Evolutionary conservation across 2,888 invertebrate genomes (phyloP), one percentile per base, ranked within the genome.

Genomic region (Cloeon dipterum): DNA sequence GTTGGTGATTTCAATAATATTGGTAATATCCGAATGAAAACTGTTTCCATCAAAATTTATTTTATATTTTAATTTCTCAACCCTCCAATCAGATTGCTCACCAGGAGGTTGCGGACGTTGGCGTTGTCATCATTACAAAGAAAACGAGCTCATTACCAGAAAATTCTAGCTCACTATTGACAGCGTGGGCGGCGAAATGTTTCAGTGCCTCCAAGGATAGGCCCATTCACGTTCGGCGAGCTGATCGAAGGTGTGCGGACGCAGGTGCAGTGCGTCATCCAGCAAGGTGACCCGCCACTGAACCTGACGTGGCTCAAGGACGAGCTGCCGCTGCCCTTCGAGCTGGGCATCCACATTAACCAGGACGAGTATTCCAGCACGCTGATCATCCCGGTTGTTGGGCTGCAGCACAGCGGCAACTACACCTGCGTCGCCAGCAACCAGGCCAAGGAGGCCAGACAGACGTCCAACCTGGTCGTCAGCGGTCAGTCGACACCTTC

Each of bases 241-340:
- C 45, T 50, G 37, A 46, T 45, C 36, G 44, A 45, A 39, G 45
- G 45, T 29, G 45, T 44, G 20, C 42, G 45, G 32, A 41, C 59
- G 46, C 49, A 52, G 49, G 44, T 56, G 18, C 53, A 59, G 41
- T 61, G 61, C 47, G 57, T 56, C 17, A 56, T 60, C 40, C 57
- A 55, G 44, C 54, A 56, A 37, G 62, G 62, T 3, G 61, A 62
- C 46, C 52, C 55, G 20, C 62, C 62, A 14, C 52, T 62, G 35
- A 49, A 48, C 36, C 53, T 62, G 38, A 46, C 46, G 21, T 62
- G 62, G 62, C 49, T 52, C 33, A 59, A 59, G 44, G 57, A 62
- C 46, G 59, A 54, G n/a, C 44, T 50, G 11, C 49, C 51, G 4
- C 52, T 62, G 25, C 51, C 56, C 4, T 50, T 50, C 34, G 54